A percentile compares a stretch with the other conserved stretches of the same genome.
Conservation (phyloP, 2,113 vertebrate genomes). For the Accipiter cooperii region DNA sequence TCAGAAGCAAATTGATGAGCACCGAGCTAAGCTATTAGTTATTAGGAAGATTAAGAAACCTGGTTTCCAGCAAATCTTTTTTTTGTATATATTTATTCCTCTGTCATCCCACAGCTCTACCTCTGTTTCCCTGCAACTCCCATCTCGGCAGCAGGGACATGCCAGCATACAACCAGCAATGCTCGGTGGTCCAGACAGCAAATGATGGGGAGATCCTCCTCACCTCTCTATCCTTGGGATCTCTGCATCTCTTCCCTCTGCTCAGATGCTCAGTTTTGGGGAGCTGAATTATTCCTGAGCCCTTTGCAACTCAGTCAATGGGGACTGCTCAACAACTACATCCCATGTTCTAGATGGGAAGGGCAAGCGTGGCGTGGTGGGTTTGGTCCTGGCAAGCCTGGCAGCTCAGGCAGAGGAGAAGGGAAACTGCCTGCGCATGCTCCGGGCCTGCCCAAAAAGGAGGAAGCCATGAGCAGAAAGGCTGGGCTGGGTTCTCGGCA, state of each 20-base stretch:
- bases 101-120: neutral
- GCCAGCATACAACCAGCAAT: fast-evolving
- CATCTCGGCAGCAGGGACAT: neutral
- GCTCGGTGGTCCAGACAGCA: neutral
- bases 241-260: neutral
- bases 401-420: neutral
- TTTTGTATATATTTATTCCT: fast-evolving
- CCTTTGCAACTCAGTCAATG: neutral
- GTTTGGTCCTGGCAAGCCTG: neutral
- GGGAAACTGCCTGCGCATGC: fast-evolving
- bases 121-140: neutral
- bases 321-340: neutral
- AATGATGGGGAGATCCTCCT: neutral
- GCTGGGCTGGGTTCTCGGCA: neutral
- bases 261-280: neutral
- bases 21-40: fast-evolving
- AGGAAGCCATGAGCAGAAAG: neutral
- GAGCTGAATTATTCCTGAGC: neutral
- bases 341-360: neutral
- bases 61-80: neutral
- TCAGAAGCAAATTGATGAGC: neutral
- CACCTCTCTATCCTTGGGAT: neutral
- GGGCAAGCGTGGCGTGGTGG: fast-evolving
- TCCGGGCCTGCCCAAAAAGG: fast-evolving
- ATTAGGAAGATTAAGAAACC: neutral